Evolutionary conservation across 2,888 invertebrate genomes (phyloP), one percentile per base, ranked within the genome.

Genomic region (Aporophyla lueneburgensis): DNA sequence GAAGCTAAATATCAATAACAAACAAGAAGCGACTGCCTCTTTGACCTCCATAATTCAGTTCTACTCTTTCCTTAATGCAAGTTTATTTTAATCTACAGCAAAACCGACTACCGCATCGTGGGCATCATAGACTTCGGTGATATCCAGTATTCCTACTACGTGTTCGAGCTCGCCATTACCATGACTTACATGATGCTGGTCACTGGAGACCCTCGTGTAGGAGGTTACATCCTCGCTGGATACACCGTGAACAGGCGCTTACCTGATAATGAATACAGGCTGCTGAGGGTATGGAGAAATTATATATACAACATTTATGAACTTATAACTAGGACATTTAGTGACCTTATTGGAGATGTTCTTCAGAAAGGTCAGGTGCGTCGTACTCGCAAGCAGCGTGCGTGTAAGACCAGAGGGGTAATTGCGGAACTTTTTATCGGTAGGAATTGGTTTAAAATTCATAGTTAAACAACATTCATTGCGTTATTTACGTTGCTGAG

Each of bases 61-160:
- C 2, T 66, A 9, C 51, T 51, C 5, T 46, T 21, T 65, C 27
- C 21, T 7, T 54, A 12, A 12, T 12, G 54, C 12, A 54, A 12
- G 12, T 14, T 53, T n/a, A 53, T 19, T 63, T 5, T 10, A 27
- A 2, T 76, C 12, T 84, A 71, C 86, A 95, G 95, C 58, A 91
- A 95, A 58, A 93, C 94, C 0, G 97, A 97, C 49, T 97, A 97
- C 94, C 95, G 96, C 69, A 96, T 99, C 14, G 93, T 96, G 3
- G 98, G 98, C 0, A 95, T 99, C 69, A 97, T 99, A 21, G 99
- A 99, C 95, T 99, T 99, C 91, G 99, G 99, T 0, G 99, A 99
- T 93, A 97, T 97, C 40, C 98, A 98, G 81, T 95, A 97, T 75
- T 97, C 98, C 0, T 98, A 97, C 90, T 97, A 97, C 81, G 95